phyloP scores from a whole-genome alignment of 2,797 vertebrate genomes.

The Lagorchestes hirsutus region DNA sequence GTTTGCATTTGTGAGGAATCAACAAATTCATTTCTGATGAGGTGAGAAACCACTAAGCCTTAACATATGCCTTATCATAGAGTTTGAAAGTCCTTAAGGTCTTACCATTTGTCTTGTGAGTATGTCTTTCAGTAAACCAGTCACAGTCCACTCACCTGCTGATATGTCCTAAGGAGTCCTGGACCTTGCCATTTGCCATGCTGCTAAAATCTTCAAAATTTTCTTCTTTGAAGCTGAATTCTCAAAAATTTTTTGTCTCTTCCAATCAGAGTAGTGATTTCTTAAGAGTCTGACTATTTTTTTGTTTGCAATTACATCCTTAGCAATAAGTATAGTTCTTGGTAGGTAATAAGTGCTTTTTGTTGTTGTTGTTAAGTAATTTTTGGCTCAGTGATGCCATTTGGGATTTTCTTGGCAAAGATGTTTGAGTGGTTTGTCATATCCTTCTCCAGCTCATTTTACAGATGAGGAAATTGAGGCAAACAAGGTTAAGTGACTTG shows the following conservation, averaged over 20 bases:
- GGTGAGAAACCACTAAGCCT: neutral
- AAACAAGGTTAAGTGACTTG: neutral
- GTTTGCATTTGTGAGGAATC: neutral
- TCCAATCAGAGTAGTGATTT: neutral
- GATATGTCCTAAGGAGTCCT: neutral
- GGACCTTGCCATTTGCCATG: neutral
- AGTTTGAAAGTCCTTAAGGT: neutral
- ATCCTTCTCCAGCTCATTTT: neutral
- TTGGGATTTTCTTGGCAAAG: neutral
- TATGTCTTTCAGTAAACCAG: neutral
- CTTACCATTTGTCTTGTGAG: neutral
- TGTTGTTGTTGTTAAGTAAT: neutral
- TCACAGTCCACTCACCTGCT: neutral
- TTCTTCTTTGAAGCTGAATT: neutral
- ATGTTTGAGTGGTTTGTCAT: neutral
- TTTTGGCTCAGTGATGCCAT: neutral
- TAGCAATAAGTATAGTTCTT: neutral
- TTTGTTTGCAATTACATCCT: neutral
- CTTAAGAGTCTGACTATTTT: neutral
- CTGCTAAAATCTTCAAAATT: neutral
- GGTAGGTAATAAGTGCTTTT: neutral
- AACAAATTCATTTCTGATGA: neutral
- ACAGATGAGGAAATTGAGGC: neutral
- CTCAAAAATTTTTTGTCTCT: neutral
- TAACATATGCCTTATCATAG: neutral